Conservation (phyloP, 2,888 invertebrate species). For the Globia sparganii region DNA sequence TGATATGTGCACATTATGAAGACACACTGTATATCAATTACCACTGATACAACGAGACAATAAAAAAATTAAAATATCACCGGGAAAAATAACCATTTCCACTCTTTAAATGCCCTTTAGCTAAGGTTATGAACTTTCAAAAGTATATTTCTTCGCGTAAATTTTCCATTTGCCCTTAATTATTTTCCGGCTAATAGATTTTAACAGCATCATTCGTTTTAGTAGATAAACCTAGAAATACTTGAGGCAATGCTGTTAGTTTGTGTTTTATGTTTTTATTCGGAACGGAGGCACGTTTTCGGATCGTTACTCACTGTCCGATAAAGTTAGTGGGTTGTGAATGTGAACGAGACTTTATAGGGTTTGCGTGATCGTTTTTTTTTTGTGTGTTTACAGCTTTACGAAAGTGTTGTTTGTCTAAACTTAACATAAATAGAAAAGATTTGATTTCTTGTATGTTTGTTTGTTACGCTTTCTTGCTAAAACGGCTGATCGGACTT, state of each 20-base stretch:
- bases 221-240: constrained; percentile 49
- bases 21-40: too few relatives aligned
- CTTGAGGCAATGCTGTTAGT: constrained; percentile 43
- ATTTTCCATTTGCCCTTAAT: constrained; percentile 32
- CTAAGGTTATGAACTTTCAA: constrained; percentile 26
- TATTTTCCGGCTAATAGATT: constrained; percentile 64
- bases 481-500: too few relatives aligned
- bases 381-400: background rate
- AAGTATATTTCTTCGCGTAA: constrained; percentile 28
- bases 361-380: constrained; percentile 16
- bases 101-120: constrained; percentile 8
- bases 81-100: background rate
- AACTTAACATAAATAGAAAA: too few relatives aligned
- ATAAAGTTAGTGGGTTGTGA: constrained; percentile 32
- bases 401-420: background rate
- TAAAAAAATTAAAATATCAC: background rate
- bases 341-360: constrained; percentile 28
- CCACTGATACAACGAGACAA: too few relatives aligned
- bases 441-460: too few relatives aligned
- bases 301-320: constrained; percentile 33
- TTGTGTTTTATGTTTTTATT: constrained; percentile 43
- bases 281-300: constrained; percentile 38
- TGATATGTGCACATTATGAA: too few relatives aligned
- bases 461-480: too few relatives aligned
- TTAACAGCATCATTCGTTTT: constrained; percentile 57